Evolutionary conservation across 2,797 vertebrate species (phyloP), one percentile per base, ranked within the genome.

Genomic region (Mormyrus hasselquistii): DNA sequence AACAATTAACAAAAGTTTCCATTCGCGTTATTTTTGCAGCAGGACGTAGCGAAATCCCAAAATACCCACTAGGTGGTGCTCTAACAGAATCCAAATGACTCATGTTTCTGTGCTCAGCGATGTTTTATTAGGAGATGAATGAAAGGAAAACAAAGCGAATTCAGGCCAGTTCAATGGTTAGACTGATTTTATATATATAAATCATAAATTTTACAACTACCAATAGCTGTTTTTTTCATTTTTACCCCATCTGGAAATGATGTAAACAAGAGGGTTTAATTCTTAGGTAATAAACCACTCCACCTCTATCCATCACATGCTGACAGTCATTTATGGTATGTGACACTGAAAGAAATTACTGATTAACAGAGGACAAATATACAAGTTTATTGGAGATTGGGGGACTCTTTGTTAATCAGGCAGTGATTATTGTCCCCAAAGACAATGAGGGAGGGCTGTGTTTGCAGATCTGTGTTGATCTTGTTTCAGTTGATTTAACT

Each of bases 21-120:
- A 57, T 41, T 59, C 34, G 3, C 62, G 9, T 65, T 29, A 22
- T n/a, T 12, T 44, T n/a, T 14, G 19, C 9, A 29, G 62, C 62
- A 47, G 38, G 16, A 38, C n/a, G 5, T 22, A 65, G n/a, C 41
- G 8, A n/a, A 41, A 55, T 53, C 19, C 55, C 2, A 34, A 83
- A 9, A n/a, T 14, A 88, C 83, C 92, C 94, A 93, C 93, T 93
- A 92, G 94, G 92, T 93, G 94, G 94, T 89, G 93, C 93, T 95
- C 92, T 92, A 92, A 92, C 91, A 92, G 93, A 93, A 90, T 10
- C 34, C 14, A 41, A 76, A 16, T 53, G 6, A 84, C 38, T 59
- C 2, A 1, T 41, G 19, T 55, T 7, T 9, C 22, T 29, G 76
- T 47, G 53, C 12, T 25, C 49, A 29, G 69, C 2, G 14, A 76